Base-by-base conservation (phyloP, 2,888 invertebrate species). In the Diarsia brunnea region DNA sequence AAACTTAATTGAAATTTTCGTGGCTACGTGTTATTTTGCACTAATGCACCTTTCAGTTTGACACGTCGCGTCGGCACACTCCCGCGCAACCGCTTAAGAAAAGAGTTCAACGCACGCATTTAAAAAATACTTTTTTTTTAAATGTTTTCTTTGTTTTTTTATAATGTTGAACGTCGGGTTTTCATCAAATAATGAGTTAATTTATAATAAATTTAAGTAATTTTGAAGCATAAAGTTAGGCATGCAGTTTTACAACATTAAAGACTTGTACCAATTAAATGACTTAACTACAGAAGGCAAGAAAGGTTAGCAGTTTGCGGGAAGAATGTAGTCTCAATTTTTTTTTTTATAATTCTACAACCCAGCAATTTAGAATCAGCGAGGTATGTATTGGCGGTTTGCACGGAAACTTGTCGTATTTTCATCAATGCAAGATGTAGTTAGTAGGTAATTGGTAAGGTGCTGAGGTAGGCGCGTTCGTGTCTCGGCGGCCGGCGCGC, bases 1-100 rank as follows among this genome's bases (percentile, higher is more conserved):
- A 92, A 94, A 92, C 78, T 94, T 95, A 94, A 96, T 95, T 95
- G 95, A 95, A 95, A 95, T 94, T 95, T 95, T 95, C 91, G 94
- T 93, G 93, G 93, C 90, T 93, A 95, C 92, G 89, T 93, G 91
- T 95, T 94, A 94, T 93, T 95, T 94, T 90, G 93, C 93, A 90
- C 93, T 94, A 94, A 93, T 94, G 93, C 94, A 94, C 94, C 94
- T 95, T 95, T 94, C 93, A 91, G 89, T 84, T 89, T 91, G 90
- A 92, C 89, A 88, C 80, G 89, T 87, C 77, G 75, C 80, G 89
- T 87, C 77, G 75, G 87, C 77, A 79, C 84, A 89, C 89, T 89
- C 89, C 81, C 75, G 90, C 89, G 90, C 89, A 89, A 90, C 90
- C 84, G 78, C 78, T 69, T 84, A 73, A 74, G 72, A 84, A 86